phyloP scores from a whole-genome alignment of 2,888 invertebrate genomes.

The Heliconius sara region DNA sequence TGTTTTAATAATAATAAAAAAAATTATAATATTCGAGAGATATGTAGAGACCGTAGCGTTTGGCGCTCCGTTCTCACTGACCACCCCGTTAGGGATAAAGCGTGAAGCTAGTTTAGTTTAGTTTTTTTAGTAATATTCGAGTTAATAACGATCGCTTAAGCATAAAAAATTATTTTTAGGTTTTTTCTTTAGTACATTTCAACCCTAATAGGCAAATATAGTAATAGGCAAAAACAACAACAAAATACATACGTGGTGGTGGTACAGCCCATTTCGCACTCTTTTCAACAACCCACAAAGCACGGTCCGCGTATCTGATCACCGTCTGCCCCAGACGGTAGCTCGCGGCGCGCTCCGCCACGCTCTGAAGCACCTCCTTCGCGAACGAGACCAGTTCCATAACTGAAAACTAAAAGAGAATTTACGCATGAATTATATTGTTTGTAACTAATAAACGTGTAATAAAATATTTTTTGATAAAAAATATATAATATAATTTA shows the following conservation, averaged over 20 bases:
- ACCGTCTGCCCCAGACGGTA: slow-evolving; percentile 76
- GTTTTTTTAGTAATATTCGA: too few species aligned
- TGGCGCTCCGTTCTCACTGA: too few species aligned
- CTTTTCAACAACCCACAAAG: slow-evolving; percentile 82
- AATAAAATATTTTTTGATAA: neutral
- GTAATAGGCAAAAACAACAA: neutral
- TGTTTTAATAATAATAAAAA: too few species aligned
- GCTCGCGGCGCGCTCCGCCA: slow-evolving; percentile 72
- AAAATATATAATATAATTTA: neutral
- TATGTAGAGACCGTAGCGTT: too few species aligned
- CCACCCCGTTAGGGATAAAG: too few species aligned
- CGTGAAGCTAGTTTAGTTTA: too few species aligned
- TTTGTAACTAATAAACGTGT: neutral
- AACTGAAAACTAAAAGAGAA: slow-evolving; percentile 53
- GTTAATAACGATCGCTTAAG: too few species aligned
- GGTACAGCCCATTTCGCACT: slow-evolving; percentile 84
- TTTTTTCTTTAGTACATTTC: neutral
- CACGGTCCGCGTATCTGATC: slow-evolving; percentile 74
- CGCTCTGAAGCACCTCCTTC: slow-evolving; percentile 65
- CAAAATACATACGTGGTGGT: slow-evolving; percentile 66
- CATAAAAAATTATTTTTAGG: neutral
- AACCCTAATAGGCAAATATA: neutral
- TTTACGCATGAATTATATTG: neutral
- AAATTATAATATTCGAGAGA: too few species aligned
- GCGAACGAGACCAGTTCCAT: slow-evolving; percentile 73